phyloP scores from a whole-genome alignment of 2,888 invertebrate genomes.

The Tenthredo amoena region DNA sequence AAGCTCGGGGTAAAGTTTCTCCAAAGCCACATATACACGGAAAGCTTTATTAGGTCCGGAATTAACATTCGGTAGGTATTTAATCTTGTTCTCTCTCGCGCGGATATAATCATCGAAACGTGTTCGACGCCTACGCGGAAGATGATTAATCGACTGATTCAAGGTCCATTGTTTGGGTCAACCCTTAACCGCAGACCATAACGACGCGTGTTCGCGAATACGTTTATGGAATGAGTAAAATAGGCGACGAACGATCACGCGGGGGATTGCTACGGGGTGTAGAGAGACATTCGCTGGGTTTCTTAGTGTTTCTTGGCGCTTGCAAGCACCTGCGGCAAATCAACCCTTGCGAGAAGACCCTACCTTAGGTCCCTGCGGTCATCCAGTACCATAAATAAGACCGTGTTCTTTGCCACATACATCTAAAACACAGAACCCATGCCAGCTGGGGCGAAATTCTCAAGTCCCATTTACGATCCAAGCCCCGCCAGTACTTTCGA shows the following conservation, averaged over 20 bases:
- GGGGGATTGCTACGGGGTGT: not conserved
- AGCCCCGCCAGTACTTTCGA: conserved; percentile 1
- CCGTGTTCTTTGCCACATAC: conserved; percentile 55
- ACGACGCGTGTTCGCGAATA: conserved; percentile 25
- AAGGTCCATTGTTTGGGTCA: conserved; percentile 6
- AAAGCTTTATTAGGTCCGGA: not conserved
- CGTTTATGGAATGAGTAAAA: not conserved
- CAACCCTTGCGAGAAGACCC: conserved; percentile 45
- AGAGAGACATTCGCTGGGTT: conserved; percentile 20
- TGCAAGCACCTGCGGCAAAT: conserved; percentile 41
- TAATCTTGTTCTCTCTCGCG: not conserved
- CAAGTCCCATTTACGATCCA: conserved; percentile 11
- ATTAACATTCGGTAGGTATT: not conserved
- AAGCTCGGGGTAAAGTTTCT: conserved; percentile 34
- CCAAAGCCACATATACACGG: not conserved
- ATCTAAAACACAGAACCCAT: conserved; percentile 18
- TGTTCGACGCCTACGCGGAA: not conserved
- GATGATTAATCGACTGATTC: conserved; percentile 15
- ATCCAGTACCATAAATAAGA: conserved; percentile 70
- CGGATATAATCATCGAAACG: not conserved
- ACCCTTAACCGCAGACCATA: not conserved
- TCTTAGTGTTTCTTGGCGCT: conserved; percentile 26
- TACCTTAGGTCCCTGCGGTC: conserved; percentile 65
- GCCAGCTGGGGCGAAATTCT: conserved; percentile 59
- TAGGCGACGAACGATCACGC: not conserved